Conservation (phyloP, 2,113 vertebrate genomes). For the Brachyistius frenatus region DNA sequence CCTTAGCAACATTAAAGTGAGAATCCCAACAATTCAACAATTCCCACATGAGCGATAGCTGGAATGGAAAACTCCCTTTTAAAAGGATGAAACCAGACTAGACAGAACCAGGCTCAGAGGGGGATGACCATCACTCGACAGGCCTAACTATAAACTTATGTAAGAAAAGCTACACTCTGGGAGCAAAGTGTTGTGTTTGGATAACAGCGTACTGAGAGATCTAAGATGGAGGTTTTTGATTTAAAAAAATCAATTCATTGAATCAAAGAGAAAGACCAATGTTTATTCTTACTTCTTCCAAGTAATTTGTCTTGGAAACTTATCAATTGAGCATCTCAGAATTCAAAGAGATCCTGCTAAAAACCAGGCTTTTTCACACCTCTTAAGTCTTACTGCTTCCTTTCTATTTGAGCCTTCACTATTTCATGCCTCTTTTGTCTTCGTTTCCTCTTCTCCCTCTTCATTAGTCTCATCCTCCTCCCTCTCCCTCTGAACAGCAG, state of each 20-base stretch:
- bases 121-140: no score
- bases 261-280: constrained; percentile 6
- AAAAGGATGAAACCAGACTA: no score
- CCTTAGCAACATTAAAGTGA: no score
- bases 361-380: not conserved
- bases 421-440: constrained; percentile 8
- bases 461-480: constrained; percentile 22
- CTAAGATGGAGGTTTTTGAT: no score
- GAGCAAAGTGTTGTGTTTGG: no score
- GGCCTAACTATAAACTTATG: no score
- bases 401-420: not conserved
- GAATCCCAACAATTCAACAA: no score
- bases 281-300: not conserved
- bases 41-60: no score
- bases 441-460: constrained; percentile 23
- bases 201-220: no score
- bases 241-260: not conserved
- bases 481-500: not conserved
- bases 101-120: no score
- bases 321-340: not conserved
- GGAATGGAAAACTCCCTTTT: no score
- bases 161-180: no score
- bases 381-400: not conserved
- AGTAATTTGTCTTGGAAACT: not conserved
- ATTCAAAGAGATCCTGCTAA: not conserved